Evolutionary conservation across 2,797 vertebrate genomes (phyloP).

Genomic region (Helarctos malayanus): DNA sequence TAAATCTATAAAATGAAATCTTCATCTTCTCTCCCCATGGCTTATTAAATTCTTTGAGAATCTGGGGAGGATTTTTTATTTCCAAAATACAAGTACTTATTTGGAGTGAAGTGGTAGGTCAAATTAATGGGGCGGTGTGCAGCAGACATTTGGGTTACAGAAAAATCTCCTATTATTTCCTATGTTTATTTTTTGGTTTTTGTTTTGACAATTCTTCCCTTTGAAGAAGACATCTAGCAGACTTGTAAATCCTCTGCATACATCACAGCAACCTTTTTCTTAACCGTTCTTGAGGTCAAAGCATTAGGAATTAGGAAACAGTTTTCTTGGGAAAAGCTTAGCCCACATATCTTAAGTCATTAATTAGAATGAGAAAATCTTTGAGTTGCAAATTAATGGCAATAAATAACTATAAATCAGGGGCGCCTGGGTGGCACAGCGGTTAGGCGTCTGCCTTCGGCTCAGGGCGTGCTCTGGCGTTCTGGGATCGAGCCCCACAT

Average conservation of each 20-base stretch:
- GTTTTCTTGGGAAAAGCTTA: conserved; percentile 32
- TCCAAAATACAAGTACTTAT: background rate
- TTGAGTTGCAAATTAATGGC: background rate
- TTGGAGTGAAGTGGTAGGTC: conserved; percentile 24
- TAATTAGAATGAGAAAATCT: conserved; percentile 4
- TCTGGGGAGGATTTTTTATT: background rate
- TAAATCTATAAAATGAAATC: background rate
- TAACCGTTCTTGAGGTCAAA: conserved; percentile 20
- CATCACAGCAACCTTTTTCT: background rate
- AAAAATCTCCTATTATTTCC: background rate
- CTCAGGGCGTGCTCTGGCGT: too few relatives aligned
- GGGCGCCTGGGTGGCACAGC: too few relatives aligned
- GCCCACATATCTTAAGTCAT: background rate
- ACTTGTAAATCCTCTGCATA: background rate
- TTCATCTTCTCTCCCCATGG: background rate
- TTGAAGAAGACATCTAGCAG: conserved; percentile 19
- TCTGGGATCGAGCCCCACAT: too few relatives aligned
- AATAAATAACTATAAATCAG: conserved; percentile 34
- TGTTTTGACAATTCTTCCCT: conserved; percentile 41
- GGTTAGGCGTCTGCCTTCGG: too few relatives aligned
- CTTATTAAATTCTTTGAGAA: background rate
- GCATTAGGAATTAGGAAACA: background rate
- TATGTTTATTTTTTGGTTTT: background rate
- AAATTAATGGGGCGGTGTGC: background rate
- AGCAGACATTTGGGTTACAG: background rate